phyloP scores from a whole-genome alignment of 2,113 vertebrate genomes.

The Hirundichthys speculiger region DNA sequence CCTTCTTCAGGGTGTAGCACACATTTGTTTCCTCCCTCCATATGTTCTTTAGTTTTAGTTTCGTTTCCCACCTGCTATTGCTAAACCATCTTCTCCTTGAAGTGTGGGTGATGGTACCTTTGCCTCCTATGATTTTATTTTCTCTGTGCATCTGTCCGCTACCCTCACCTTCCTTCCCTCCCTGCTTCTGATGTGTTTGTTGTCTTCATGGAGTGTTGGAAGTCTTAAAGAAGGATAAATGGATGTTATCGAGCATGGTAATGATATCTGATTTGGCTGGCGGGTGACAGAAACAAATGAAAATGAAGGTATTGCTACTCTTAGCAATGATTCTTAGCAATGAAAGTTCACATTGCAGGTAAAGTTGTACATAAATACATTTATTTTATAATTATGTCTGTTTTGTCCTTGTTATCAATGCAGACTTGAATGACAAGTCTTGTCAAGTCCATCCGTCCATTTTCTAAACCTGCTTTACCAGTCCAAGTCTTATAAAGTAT shows the following conservation, averaged over 20 bases:
- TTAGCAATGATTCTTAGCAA: not conserved
- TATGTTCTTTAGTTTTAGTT: not conserved
- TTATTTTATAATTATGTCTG: not conserved
- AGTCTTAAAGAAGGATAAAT: slow-evolving; percentile 51
- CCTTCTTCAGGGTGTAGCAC: slow-evolving; percentile 18
- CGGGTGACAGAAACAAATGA: slow-evolving; percentile 47
- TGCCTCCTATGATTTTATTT: slow-evolving; percentile 9
- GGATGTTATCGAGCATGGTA: slow-evolving; percentile 56
- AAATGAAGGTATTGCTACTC: slow-evolving; percentile 8
- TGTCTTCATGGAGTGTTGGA: slow-evolving; percentile 67
- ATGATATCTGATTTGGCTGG: slow-evolving; percentile 68
- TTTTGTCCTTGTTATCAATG: too few relatives aligned
- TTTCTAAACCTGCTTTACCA: too few relatives aligned
- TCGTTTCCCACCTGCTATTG: not conserved
- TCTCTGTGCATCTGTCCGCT: not conserved
- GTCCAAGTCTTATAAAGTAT: too few relatives aligned
- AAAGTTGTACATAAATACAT: not conserved
- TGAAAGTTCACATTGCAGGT: not conserved
- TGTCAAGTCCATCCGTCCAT: too few relatives aligned
- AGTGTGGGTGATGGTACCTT: not conserved
- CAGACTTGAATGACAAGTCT: not conserved
- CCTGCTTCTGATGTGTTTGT: slow-evolving; percentile 45
- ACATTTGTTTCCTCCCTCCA: not conserved
- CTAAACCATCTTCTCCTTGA: not conserved
- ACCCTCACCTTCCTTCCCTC: not conserved